phyloP scores from a whole-genome alignment of 1,140 invertebrate genomes.

The Cydia pomonella region DNA sequence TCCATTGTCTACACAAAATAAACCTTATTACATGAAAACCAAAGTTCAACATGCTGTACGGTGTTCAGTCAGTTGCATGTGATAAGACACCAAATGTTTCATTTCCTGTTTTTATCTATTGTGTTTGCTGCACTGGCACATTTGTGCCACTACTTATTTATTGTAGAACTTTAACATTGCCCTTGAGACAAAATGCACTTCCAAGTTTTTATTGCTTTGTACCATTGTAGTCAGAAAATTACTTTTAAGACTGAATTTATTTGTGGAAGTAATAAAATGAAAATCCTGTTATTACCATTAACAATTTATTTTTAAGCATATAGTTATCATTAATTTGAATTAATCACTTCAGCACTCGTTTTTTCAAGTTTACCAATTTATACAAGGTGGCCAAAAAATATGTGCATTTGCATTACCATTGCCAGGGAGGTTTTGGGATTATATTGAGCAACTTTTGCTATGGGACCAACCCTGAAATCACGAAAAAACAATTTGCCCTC shows the following conservation, averaged over 20 bases:
- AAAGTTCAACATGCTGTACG: not conserved
- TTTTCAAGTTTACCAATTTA: no score
- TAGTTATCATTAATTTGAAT: no score
- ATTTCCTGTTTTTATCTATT: slow-evolving; percentile 51
- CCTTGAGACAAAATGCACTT: not conserved
- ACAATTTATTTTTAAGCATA: no score
- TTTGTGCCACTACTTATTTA: not conserved
- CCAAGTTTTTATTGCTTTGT: not conserved
- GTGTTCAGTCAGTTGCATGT: slow-evolving; percentile 12
- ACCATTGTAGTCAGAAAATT: not conserved
- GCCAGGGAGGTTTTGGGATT: no score
- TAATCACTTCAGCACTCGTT: no score
- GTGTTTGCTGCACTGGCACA: slow-evolving; percentile 14
- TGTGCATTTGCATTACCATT: no score
- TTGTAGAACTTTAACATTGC: not conserved
- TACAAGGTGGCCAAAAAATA: no score
- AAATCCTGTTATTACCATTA: no score
- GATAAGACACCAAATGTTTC: slow-evolving; percentile 39
- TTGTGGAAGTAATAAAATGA: not conserved
- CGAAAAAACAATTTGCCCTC: no score
- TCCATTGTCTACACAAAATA: not conserved
- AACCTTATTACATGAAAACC: not conserved
- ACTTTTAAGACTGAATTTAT: not conserved
- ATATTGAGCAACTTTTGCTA: no score
- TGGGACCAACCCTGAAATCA: no score